Conservation (phyloP, 2,113 vertebrate species). For the Microtus oregoni region DNA sequence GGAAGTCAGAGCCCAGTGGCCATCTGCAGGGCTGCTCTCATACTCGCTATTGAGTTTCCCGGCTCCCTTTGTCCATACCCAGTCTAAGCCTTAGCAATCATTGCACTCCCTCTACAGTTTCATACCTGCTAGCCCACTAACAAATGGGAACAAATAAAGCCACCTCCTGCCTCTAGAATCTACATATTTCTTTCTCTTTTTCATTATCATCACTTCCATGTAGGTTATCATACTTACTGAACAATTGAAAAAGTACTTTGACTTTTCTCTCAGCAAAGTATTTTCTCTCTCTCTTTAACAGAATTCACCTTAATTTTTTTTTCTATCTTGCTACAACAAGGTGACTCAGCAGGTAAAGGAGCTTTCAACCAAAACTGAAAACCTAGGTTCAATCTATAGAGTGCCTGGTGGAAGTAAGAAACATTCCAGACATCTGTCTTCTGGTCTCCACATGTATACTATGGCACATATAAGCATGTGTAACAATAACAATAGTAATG, state of each 20-base stretch:
- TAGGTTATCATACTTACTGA: neutral
- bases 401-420: neutral
- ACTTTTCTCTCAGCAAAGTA: neutral
- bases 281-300: neutral
- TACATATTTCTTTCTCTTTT: neutral
- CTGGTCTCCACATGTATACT: no score
- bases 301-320: neutral
- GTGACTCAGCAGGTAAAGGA: neutral
- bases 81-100: neutral
- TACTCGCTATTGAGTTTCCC: neutral
- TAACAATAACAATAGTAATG: neutral
- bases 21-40: neutral
- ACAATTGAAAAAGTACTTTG: neutral
- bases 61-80: neutral
- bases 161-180: neutral
- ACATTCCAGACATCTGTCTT: neutral
- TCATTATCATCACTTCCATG: neutral
- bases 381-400: neutral
- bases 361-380: neutral
- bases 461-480: no score
- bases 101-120: neutral
- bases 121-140: neutral
- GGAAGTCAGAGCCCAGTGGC: neutral
- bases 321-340: neutral
- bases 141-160: neutral